Base-by-base conservation (phyloP, 2,797 vertebrate genomes). In the Chaenodraco wilsoni region DNA sequence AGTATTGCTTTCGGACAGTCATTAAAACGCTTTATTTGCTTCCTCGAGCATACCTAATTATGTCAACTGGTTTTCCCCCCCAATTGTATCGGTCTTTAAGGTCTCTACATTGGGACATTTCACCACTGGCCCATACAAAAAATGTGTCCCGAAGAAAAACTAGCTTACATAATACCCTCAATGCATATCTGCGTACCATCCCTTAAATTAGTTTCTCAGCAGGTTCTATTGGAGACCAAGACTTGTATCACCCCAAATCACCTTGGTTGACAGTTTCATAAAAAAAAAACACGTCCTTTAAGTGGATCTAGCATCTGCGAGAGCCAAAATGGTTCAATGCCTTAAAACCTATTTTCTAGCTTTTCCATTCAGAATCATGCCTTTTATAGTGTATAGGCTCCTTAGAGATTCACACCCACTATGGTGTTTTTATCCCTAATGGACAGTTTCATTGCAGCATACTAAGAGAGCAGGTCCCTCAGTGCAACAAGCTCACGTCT, bases 171-270 rank as follows among this genome's bases (percentile, higher is more conserved):
- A 60, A 65, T 60, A 57, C 33, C 52, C 43, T 62, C 45, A 37
- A 49, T 64, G 57, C 37, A 68, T 44, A 46, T 70, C 51, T 62
- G 5, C 43, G 19, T 76, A 51, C 71, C 51, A 49, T 62, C 59
- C 43, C 41, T 50, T 65, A 50, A 78, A 84, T 83, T 76, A 63
- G 69, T 78, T 84, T 87, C 62, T 78, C 79, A 76, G 68, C 63
- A 63, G 65, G 23, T 71, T 37, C 50, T 33, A 62, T 65, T 70
- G 58, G 72, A 73, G 49, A 67, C 60, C 33, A 43, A 56, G 56
- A 54, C 27, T 49, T 75, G 21, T 49, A 62, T 81, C 60, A 79
- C 33, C 51, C 52, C 10, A 55, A 77, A 63, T 70, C 71, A 73
- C 61, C 56, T 44, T 31, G 43, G 58, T 54, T 81, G 72, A 77